A percentile compares a stretch with the other conserved stretches of the same genome.
Evolutionary conservation across 1,140 invertebrate species (phyloP).

Genomic region (Ephestia elutella): DNA sequence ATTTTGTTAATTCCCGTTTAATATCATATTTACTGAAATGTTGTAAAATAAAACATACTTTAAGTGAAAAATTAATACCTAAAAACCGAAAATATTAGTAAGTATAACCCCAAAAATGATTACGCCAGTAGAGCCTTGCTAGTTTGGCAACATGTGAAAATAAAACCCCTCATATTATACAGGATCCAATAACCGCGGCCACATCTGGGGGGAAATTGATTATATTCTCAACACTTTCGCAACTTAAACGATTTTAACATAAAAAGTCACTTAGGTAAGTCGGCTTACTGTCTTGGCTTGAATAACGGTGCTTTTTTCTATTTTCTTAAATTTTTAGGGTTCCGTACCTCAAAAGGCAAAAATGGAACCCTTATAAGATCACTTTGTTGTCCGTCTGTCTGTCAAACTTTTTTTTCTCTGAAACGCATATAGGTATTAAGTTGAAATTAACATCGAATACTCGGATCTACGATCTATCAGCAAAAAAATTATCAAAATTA

Average conservation of each 20-base stretch:
- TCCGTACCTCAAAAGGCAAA: too few relatives aligned
- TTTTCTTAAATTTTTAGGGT: background rate
- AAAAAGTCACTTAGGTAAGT: conserved; percentile 29
- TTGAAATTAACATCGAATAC: too few relatives aligned
- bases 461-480: too few relatives aligned
- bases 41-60: too few relatives aligned
- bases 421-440: too few relatives aligned
- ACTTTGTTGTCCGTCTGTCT: too few relatives aligned
- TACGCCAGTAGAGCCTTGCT: conserved; percentile 15
- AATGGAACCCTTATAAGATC: too few relatives aligned
- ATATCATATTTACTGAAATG: too few relatives aligned
- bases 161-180: conserved; percentile 50
- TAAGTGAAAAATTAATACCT: too few relatives aligned
- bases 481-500: too few relatives aligned
- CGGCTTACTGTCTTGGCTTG: conserved; percentile 12
- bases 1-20: too few relatives aligned
- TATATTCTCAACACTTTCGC: conserved; percentile 25
- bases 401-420: too few relatives aligned
- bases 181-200: conserved; percentile 47
- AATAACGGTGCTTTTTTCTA: background rate
- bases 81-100: background rate
- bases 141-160: conserved; percentile 42
- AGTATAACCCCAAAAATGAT: conserved; percentile 5
- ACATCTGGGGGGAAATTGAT: conserved; percentile 53
- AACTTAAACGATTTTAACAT: conserved; percentile 23